Evolutionary conservation across 1,140 invertebrate species (phyloP).

Genomic region (Melipona quadrifasciata): DNA sequence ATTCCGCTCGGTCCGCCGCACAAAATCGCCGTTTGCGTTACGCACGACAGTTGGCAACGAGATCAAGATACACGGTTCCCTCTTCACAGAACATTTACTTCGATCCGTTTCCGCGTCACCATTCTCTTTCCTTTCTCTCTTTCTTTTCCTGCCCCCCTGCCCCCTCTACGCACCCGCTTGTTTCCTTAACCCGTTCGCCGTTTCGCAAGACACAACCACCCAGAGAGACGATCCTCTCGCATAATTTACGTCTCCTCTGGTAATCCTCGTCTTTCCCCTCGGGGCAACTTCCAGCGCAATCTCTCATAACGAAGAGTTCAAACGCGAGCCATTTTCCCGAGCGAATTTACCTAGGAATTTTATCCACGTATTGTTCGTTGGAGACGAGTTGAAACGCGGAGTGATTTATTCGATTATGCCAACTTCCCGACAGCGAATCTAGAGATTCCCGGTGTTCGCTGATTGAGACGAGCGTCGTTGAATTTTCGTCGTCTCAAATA

Average conservation of each 20-base stretch:
- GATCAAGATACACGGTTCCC: constrained; percentile 52
- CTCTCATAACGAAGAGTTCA: background rate
- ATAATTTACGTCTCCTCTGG: constrained; percentile 17
- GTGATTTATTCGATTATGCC: background rate
- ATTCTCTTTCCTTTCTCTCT: background rate
- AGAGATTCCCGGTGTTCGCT: background rate
- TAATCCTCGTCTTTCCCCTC: background rate
- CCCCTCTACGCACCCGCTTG: background rate
- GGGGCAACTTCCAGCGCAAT: background rate
- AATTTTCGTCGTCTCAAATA: no score
- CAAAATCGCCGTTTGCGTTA: constrained; percentile 34
- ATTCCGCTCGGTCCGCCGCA: background rate
- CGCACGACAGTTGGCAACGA: constrained; percentile 49
- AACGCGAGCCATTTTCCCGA: background rate
- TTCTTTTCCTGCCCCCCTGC: background rate
- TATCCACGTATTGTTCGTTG: background rate
- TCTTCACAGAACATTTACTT: constrained; percentile 54
- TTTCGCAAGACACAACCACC: constrained; percentile 35
- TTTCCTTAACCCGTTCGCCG: constrained; percentile 18
- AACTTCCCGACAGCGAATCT: background rate
- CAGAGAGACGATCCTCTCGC: constrained; percentile 38
- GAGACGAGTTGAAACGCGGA: background rate
- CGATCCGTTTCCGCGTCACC: constrained; percentile 46
- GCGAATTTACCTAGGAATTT: background rate
- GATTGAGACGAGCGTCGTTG: background rate